Base-by-base conservation (phyloP, 2,888 invertebrate genomes). In the Peribatodes rhomboidaria region DNA sequence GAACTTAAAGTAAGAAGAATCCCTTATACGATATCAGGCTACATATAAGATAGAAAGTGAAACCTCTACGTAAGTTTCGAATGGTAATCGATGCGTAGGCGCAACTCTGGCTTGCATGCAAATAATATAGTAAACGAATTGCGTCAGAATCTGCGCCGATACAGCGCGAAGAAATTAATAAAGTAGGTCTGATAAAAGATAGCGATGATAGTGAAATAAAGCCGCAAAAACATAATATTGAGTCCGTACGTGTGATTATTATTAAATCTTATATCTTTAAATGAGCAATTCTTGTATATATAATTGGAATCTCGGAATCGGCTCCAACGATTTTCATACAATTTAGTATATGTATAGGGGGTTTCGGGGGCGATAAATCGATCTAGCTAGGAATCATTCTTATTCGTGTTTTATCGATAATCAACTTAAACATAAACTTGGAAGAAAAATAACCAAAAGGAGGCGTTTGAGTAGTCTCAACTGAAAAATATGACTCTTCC, bases 31-130 rank as follows among this genome's bases (percentile, higher is more conserved):
- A 49, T 49, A 9, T 63, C 53, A 61, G 55, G 16, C 59, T 59
- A 52, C 54, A 39, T 62, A 61, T 75, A 71, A 35, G 7, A 81
- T 82, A 71, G 79, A 90, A 89, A 91, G 90, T 88, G 89, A 90
- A 90, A 89, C 83, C n/a, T 57, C 76, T 71, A 79, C 77, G 80
- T 83, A 70, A 79, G 84, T 82, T 84, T 79, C 76, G 82, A 81
- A 88, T 86, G 79, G 70, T 81, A 83, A 88, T 82, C 73, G 79
- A 71, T 58, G 79, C 76, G 87, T 86, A 75, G 83, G 85, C 70
- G 78, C 65, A 56, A 49, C 66, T 67, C 72, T 67, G 74, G 73
- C 58, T 65, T 68, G 62, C 67, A 69, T 62, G 61, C 66, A 68
- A 71, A 74, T 70, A 60, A 68, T 67, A 67, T 75, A 77, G 75